Evolutionary conservation across 2,888 invertebrate species (phyloP), one percentile per base, ranked within the genome.

Genomic region (Seira ritae): DNA sequence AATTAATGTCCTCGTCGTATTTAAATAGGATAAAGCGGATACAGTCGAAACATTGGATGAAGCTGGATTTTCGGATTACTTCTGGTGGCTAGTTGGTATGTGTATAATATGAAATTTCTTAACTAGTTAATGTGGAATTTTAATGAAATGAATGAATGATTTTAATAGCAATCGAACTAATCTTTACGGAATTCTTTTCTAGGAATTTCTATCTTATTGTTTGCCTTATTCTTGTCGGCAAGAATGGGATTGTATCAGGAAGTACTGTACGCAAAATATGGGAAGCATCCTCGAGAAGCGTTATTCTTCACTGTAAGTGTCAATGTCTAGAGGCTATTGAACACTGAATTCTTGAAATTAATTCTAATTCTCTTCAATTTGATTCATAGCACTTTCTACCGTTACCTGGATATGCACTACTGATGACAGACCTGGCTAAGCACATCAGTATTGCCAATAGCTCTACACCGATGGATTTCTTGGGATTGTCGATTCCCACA

Each of bases 191-290:
- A 74, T 74, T 31, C 2, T 31, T 31, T 31, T 72, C 69, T 81
- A 89, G 93, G 98, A 1, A 96, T 98, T 72, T 91, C 92, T 0
- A 93, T 99, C 87, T 91, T 99, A 65, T 96, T 96, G 0, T 93
- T 96, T 79, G 98, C 98, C 0, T 92, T 99, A 74, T 95, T 99
- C 89, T 92, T 98, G 80, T 98, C 98, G 0, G 98, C 99, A 0
- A 93, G 96, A 89, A 97, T 98, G 97, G 98, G 98, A 0, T 95
- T 97, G 84, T 97, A 96, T 91, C 98, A 98, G 91, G 98, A 98
- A 91, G 94, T 94, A 0, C 91, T 98, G 1, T 96, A 96, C 90
- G 92, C 93, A 31, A 93, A 93, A 84, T 94, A 95, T 91, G 99
- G 98, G 69, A 99, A 98, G 91, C 95, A 97, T 92, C 96, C 98